Evolutionary conservation across 2,888 invertebrate genomes (phyloP), one percentile per base, ranked within the genome.

Genomic region (Acanthopleura granulata): DNA sequence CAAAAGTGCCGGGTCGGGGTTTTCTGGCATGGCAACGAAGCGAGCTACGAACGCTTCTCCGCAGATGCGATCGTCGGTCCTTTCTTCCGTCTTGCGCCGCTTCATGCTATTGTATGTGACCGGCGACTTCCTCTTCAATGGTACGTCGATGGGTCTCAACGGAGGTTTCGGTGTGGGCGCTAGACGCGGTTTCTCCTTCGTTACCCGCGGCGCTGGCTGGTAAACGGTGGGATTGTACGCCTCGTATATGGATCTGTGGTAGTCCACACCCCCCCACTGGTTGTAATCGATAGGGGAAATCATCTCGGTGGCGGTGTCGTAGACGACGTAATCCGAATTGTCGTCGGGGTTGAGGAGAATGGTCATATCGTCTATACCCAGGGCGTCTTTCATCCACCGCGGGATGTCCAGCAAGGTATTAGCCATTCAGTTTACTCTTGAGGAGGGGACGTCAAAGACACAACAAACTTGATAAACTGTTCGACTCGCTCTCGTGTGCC

Each of bases 211-310:
- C 14, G 51, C 51, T 14, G 51, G 51, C 18, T 15, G 51, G 18
- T 51, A 51, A 15, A 51, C 51, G 51, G 18, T 51, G 14, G 51
- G 51, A 15, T 14, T 14, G 51, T 14, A 18, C 14, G 14, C 51
- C 51, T 51, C 51, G 51, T 51, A 51, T 14, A 51, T 18, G 14
- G 51, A 15, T 51, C 51, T 51, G 18, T 51, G 14, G 51, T 51
- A 51, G 51, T 51, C 51, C 51, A 51, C 51, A 18, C 51, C 51
- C 51, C n/a, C 51, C 51, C 51, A 51, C 51, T 14, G 51, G 51
- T 51, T 51, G 18, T 14, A 18, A 18, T 18, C 51, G 51, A 15
- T 15, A 51, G 14, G 14, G 14, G 51, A 51, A 15, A 51, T 18
- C 51, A 51, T 14, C 51, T 15, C 51, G 51, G 51, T 14, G 51